Evolutionary conservation across 2,113 vertebrate genomes (phyloP), one percentile per base, ranked within the genome.

Genomic region (Perca schrenkii): DNA sequence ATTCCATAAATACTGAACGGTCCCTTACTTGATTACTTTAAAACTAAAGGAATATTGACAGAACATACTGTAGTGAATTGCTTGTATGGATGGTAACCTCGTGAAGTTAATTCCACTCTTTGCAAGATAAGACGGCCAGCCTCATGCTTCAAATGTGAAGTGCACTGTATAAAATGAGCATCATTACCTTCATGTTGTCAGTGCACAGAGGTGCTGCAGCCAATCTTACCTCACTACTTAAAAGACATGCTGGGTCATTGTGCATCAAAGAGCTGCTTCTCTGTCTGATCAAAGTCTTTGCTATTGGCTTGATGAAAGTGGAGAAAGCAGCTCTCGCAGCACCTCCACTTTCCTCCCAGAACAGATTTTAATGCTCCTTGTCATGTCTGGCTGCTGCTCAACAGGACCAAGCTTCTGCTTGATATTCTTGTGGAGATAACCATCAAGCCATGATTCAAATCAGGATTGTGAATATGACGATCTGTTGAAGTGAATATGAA

Each of bases 221-320:
- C 66, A 47, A 34, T 83, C 40, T 66, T 40, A 34, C 36, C 65
- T 79, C 21, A 11, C 69, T 53, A 4, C 69, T 82, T 22, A 21
- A 19, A 67, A 60, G 71, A 40, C 80, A 43, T 4, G 65, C 53
- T 54, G 66, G 71, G 25, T 67, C 66, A 61, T 21, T 69, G 14
- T 66, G 70, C 70, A 67, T 71, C 80, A 79, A 49, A 75, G 56
- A 46, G 65, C 72, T 4, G 47, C 34, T 75, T 65, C 5, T 43
- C 64, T 60, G 58, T 53, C 16, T 64, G 52, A 86, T 86, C 52
- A 74, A 82, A 86, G 84, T 28, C 64, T 28, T 25, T 22, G 54
- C n/a, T 46, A 0, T 11, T 36, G 43, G 50, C 17, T 68, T 56
- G 62, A 79, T 60, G 40, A 54, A 67, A 64, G 31, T 28, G 40